phyloP scores from a whole-genome alignment of 2,888 invertebrate species.

The Drosophila gaucha region DNA sequence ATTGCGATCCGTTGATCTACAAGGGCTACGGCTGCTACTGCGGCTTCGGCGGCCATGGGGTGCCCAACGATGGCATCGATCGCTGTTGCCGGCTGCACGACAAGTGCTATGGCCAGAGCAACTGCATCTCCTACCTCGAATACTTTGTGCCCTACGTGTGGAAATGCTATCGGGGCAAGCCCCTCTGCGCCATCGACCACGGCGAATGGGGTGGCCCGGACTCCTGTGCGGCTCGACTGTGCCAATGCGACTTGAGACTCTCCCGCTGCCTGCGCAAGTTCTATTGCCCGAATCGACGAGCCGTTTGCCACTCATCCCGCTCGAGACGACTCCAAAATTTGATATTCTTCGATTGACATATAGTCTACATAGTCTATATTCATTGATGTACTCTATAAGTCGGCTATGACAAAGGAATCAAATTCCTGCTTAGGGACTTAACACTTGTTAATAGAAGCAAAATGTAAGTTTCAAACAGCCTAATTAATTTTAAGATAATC shows the following conservation, averaged over 20 bases:
- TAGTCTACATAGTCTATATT: too few species aligned
- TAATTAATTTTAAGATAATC: neutral
- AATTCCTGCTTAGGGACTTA: neutral
- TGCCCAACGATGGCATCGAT: constrained; percentile 91
- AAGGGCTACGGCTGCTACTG: constrained; percentile 97
- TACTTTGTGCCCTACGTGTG: constrained; percentile 95
- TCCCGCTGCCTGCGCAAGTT: constrained; percentile 92
- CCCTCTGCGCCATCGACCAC: constrained; percentile 88
- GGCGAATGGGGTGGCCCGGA: constrained; percentile 87
- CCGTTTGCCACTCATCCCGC: constrained; percentile 90
- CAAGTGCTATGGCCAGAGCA: constrained; percentile 92
- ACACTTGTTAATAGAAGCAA: neutral
- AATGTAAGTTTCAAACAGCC: neutral
- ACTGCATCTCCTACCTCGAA: constrained; percentile 91
- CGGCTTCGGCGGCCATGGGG: constrained; percentile 93
- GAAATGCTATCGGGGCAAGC: constrained; percentile 92
- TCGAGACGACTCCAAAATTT: constrained; percentile 91
- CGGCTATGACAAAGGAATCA: too few species aligned
- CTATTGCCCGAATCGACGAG: constrained; percentile 90
- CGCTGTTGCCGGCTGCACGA: constrained; percentile 94
- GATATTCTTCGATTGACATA: constrained; percentile 83
- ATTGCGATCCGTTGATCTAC: constrained; percentile 92
- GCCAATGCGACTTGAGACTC: constrained; percentile 92
- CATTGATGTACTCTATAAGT: neutral
- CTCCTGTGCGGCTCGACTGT: constrained; percentile 91